Evolutionary conservation across 2,888 invertebrate species (phyloP).

Genomic region (Lycocerus yunnanus): DNA sequence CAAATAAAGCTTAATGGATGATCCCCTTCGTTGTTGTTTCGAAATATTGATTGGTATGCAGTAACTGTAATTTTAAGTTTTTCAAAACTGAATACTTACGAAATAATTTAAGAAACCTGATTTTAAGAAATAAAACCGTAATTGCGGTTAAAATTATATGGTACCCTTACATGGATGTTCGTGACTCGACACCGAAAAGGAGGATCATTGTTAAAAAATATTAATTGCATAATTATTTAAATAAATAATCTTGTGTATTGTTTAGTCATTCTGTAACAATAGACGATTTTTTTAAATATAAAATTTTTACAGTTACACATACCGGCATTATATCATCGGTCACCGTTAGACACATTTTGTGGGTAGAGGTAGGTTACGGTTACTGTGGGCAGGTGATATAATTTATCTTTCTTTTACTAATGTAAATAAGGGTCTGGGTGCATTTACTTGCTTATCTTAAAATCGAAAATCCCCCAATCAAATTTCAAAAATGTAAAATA

Average conservation of each 20-base stretch:
- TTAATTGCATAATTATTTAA: background rate
- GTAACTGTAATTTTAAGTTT: background rate
- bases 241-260: background rate
- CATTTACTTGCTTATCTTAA: background rate
- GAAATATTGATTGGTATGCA: background rate
- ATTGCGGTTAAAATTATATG: background rate
- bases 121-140: background rate
- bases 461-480: background rate
- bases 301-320: constrained; percentile 19
- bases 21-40: background rate
- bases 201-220: background rate
- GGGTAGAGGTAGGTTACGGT: constrained; percentile 24
- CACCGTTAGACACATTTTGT: constrained; percentile 26
- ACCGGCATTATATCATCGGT: constrained; percentile 17
- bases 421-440: constrained; percentile 27
- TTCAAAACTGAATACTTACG: background rate
- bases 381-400: constrained; percentile 38
- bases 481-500: background rate
- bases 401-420: constrained; percentile 32
- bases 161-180: background rate
- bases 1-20: background rate
- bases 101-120: background rate
- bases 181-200: background rate
- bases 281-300: constrained; percentile 1
- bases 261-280: background rate